Percentiles rank a stretch among this genome's conserved stretches.
Evolutionary conservation across 2,113 vertebrate species (phyloP).

Genomic region (Brienomyrus longianalis): DNA sequence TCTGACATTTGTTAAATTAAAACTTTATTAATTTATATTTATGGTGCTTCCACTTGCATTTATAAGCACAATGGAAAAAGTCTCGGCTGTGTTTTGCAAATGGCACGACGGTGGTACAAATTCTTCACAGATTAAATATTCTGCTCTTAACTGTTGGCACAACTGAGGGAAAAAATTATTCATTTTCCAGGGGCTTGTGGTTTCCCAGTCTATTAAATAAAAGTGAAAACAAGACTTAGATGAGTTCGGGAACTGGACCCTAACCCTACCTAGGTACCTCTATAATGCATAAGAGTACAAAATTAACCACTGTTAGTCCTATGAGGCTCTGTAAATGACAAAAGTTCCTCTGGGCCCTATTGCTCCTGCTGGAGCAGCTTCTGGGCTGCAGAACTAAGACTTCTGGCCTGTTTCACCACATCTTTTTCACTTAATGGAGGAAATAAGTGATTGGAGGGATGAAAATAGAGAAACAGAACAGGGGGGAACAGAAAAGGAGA

Average conservation of each 20-base stretch:
- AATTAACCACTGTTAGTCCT: not conserved
- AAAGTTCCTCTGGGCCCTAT: conserved; percentile 45
- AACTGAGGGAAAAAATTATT: not conserved
- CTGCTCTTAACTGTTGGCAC: not conserved
- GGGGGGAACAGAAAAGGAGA: conserved; percentile 25
- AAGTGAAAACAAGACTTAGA: not conserved
- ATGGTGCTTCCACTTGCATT: not conserved
- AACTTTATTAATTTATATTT: not conserved
- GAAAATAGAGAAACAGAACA: conserved; percentile 40
- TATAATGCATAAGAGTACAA: not conserved
- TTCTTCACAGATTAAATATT: not conserved
- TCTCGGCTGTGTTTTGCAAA: not conserved
- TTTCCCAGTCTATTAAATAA: not conserved
- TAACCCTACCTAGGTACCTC: not conserved
- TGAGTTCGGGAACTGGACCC: not conserved
- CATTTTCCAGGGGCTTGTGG: not conserved
- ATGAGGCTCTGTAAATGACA: conserved; percentile 14
- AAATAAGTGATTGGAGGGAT: conserved; percentile 37
- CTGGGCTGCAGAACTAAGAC: conserved; percentile 81
- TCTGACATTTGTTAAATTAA: not conserved
- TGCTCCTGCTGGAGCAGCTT: conserved; percentile 86
- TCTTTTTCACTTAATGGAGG: conserved; percentile 75
- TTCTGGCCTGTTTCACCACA: conserved; percentile 96
- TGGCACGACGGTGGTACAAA: not conserved
- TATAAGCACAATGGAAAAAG: not conserved